Evolutionary conservation across 2,888 invertebrate species (phyloP), one percentile per base, ranked within the genome.

Genomic region (Amphiduros pacificus): DNA sequence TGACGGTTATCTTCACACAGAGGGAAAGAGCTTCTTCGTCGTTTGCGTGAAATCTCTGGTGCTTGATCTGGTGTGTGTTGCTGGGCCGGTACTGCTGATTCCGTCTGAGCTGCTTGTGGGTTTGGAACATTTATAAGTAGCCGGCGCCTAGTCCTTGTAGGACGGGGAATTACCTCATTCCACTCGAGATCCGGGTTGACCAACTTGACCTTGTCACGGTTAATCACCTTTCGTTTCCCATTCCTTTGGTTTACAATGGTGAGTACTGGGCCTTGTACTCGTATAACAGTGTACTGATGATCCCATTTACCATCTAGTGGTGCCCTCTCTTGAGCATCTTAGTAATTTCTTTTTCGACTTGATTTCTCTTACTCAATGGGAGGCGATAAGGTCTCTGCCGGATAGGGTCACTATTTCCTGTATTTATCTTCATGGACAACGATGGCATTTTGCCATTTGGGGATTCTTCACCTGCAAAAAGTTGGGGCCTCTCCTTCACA

Each of bases 241-340:
- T n/a, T 44, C n/a, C 44, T 5, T n/a, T 44, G 44, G 44, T 44
- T 44, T 20, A 44, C 44, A n/a, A 44, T 22, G 22, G 44, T 44
- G 9, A 44, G 44, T 5, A 44, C 44, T 44, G 44, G 44, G n/a
- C 44, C 44, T 11, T 22, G 44, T n/a, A 44, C 44, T 11, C 44
- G 44, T 6, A 22, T 44, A 6, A 44, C 6, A 22, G 44, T 44
- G 44, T 44, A 44, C 44, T 44, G 44, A 29, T 52, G 52, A 29
- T 52, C 52, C 52, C 28, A 52, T 28, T 27, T 52, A 2, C 28
- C 27, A 28, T 52, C 52, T 4, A 52, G n/a, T 5, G 53, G 53
- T 27, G 53, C 53, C 11, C n/a, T 53, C 29, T 53, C 53, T 11
- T 53, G 53, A 61, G 22, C 57, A 61, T 55, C 26, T 22, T 44